Base-by-base conservation (phyloP, 2,888 invertebrate species). In the Muscina levida region DNA sequence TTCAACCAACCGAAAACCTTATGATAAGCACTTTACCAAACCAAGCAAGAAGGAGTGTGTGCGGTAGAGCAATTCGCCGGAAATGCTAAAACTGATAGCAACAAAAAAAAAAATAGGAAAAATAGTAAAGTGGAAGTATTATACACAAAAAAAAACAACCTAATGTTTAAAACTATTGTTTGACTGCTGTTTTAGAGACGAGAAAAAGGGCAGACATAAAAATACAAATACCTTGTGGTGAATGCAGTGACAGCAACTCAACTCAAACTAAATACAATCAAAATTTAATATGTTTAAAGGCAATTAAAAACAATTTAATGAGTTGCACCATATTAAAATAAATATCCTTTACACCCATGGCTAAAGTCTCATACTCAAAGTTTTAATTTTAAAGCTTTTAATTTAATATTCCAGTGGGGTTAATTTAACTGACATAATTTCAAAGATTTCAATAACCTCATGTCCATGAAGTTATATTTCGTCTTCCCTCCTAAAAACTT, bases 1-100 rank as follows among this genome's bases (percentile, higher is more conserved):
- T 62, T 78, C 82, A 82, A 44, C 78, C 82, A 80, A 80, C 59
- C 80, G 80, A 76, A 82, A 82, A 78, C 76, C 39, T 76, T 75
- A 53, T 65, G 82, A 82, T 82, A 82, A 82, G 82, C 76, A 67
- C 53, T 48, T 48, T 31, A 31, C 31, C 4, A 31, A 31, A 31
- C 31, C 31, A 31, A 8, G 3, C 31, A 31, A 31, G 31, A 3
- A 13, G 5, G 53, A 19, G 37, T 31, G 53, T 59, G 24, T 31
- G 57, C 57, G 42, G n/a, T 42, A 53, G 48, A 26, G 39, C n/a
- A 72, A 56, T 72, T 71, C 77, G 71, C 67, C 62, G 77, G 62
- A 81, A 81, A 72, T 77, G 66, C 70, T 67, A 56, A 59, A 77
- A 77, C 57, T 81, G 73, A 81, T 77, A 74, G 74, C 67, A 59